Conservation (phyloP, 2,113 vertebrate genomes). For the Passer montanus region DNA sequence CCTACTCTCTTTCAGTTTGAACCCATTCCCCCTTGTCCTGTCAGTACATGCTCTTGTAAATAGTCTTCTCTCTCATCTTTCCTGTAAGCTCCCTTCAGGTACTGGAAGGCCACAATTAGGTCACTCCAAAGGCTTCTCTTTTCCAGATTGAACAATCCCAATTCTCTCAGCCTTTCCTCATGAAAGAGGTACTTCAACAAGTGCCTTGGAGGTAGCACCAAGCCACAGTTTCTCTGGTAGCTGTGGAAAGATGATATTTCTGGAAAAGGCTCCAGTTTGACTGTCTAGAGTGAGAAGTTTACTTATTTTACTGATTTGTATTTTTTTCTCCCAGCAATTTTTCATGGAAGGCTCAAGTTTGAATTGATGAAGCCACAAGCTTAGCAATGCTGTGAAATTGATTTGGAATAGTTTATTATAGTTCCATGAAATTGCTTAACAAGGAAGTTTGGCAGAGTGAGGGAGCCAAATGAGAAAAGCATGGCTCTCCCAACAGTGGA, state of each 20-base stretch:
- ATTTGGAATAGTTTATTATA: constrained; percentile 40
- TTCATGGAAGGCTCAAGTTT: neutral
- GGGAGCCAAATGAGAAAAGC: neutral
- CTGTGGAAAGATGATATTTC: neutral
- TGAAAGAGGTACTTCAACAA: neutral
- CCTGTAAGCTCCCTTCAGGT: neutral
- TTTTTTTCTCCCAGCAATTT: constrained; percentile 15
- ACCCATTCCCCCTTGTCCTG: neutral
- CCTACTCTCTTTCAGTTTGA: neutral
- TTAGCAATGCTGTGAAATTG: constrained; percentile 48
- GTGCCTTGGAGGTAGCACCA: neutral
- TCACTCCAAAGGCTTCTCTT: neutral
- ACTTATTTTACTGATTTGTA: neutral
- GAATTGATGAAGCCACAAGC: constrained; percentile 5
- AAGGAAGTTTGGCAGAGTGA: neutral
- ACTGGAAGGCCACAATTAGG: neutral
- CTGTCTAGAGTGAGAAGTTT: neutral
- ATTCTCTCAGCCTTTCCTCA: neutral
- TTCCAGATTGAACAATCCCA: neutral
- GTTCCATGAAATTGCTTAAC: constrained; percentile 34
- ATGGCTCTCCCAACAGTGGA: neutral
- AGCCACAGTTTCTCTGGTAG: neutral
- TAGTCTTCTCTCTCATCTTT: neutral
- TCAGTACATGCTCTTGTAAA: neutral
- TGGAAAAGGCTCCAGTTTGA: neutral